Evolutionary conservation across 2,888 invertebrate genomes (phyloP).

Genomic region (Sinodicranocentrus sp.): DNA sequence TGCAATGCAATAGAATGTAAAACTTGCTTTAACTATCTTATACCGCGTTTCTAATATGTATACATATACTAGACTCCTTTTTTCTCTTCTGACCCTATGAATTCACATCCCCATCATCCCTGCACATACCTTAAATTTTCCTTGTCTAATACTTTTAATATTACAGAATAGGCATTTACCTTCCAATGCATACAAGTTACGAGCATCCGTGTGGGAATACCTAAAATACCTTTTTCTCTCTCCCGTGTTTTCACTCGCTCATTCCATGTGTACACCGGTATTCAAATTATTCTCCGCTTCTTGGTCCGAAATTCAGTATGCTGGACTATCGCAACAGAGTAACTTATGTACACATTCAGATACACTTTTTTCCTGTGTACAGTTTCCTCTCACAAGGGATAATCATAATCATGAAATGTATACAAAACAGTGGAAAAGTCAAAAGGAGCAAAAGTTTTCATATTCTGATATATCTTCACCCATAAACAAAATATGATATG

Average conservation of each 20-base stretch:
- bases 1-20: no score
- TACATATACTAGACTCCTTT: no score
- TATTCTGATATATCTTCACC: not conserved
- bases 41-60: no score
- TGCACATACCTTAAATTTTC: not conserved
- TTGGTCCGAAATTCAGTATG: not conserved
- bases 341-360: not conserved
- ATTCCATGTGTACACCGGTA: not conserved
- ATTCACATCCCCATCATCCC: not conserved
- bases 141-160: constrained; percentile 3
- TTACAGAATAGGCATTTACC: not conserved
- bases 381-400: constrained; percentile 4
- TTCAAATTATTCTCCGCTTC: not conserved
- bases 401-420: not conserved
- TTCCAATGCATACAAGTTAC: constrained; percentile 2
- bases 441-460: constrained; percentile 9
- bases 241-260: not conserved
- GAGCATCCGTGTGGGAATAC: not conserved
- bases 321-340: not conserved
- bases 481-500: no score
- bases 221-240: not conserved
- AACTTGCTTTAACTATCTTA: no score
- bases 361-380: no score
- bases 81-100: no score
- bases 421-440: not conserved